These are phyloP conservation scores for Forbesichthys agassizii DNA, from an alignment of 2,113 vertebrate genomes.

Conservation along the genomic window DNA sequence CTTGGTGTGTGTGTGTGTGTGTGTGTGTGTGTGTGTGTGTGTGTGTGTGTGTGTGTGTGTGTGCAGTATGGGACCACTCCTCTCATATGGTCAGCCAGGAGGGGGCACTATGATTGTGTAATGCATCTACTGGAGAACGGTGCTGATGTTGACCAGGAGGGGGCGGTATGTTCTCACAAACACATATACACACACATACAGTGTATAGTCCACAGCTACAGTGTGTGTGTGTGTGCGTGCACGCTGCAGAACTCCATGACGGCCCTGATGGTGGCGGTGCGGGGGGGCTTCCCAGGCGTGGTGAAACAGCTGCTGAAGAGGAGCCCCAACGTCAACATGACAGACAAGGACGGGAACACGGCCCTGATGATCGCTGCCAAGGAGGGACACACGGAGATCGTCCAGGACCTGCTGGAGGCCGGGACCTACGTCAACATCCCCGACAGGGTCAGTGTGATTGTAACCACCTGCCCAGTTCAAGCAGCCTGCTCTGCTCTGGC, in stretches of 20 bases:
- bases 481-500: too few relatives aligned
- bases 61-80: conserved; percentile 93
- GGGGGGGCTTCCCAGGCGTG: conserved; percentile 89
- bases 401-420: conserved; percentile 94
- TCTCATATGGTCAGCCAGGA: conserved; percentile 94
- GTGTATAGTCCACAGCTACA: too few relatives aligned
- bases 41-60: conserved; percentile 27
- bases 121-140: conserved; percentile 91
- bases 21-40: conserved; percentile 25
- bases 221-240: neutral
- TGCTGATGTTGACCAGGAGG: conserved; percentile 97
- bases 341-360: conserved; percentile 97
- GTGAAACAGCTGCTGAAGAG: conserved; percentile 97
- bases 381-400: conserved; percentile 94
- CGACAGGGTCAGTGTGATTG: conserved; percentile 75
- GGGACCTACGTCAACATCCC: conserved; percentile 98
- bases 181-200: neutral
- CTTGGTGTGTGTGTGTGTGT: too few relatives aligned
- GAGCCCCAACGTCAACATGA: conserved; percentile 96
- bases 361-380: conserved; percentile 96
- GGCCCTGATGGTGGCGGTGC: conserved; percentile 94
- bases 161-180: conserved; percentile 81
- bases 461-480: conserved; percentile 33
- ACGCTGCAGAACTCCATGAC: conserved; percentile 93
- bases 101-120: conserved; percentile 92